A percentile compares a stretch with the other conserved stretches of the same genome.
These are phyloP conservation scores for Euura saliciscinereae DNA, from an alignment of 1,140 invertebrate genomes.

Conservation along the genomic window DNA sequence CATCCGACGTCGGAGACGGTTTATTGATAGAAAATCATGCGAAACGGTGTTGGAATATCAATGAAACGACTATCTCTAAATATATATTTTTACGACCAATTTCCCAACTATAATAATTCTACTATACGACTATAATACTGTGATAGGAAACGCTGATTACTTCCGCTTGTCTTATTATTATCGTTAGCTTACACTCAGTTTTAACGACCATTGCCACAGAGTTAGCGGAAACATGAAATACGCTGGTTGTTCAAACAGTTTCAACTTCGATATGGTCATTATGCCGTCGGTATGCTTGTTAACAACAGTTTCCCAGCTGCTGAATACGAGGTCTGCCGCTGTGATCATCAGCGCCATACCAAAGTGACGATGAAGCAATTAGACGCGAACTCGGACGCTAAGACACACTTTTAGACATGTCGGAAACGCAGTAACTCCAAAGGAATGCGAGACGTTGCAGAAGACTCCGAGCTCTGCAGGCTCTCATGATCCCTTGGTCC, in stretches of 20 bases:
- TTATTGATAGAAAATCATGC: too few species aligned
- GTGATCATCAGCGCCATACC: background rate
- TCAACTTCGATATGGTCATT: background rate
- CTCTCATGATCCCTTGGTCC: too few species aligned
- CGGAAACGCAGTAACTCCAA: background rate
- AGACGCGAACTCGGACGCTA: background rate
- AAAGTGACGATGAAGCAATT: slow-evolving; percentile 1
- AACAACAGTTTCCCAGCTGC: background rate
- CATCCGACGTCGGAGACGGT: too few species aligned
- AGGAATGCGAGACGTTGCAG: background rate
- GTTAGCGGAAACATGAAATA: background rate
- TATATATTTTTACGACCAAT: too few species aligned
- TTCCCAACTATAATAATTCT: too few species aligned
- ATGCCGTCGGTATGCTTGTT: background rate
- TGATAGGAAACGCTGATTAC: background rate
- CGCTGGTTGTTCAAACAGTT: background rate
- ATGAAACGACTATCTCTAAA: too few species aligned
- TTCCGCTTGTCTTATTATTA: slow-evolving; percentile 1
- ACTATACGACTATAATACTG: too few species aligned
- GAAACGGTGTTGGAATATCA: too few species aligned
- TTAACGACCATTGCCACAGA: too few species aligned
- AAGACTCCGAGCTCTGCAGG: background rate
- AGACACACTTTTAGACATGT: background rate
- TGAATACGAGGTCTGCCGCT: slow-evolving; percentile 1
- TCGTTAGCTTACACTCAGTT: background rate